Evolutionary conservation across 64 coral and sea anemone genomes (phyloP), one percentile per base, ranked within the genome.

Genomic region (Cladopsammia gracilis): DNA sequence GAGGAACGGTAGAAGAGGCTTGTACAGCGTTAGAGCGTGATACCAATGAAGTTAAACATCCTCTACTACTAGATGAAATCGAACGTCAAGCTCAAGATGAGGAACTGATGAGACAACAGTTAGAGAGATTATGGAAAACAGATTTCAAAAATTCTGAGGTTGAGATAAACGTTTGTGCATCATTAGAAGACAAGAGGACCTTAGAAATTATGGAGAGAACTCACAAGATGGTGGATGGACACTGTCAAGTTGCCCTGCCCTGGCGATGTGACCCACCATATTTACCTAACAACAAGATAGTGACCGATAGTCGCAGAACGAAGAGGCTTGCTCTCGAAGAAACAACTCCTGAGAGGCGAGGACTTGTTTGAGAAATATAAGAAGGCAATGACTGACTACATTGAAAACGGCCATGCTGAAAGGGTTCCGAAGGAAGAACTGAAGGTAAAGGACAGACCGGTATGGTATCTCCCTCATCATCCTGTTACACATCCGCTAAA

Each of bases 251-350:
- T 42, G 87, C 87, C 12, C 47, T 94, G 20, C 77, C 86, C 46
- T 89, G 93, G 93, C 76, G 88, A 13, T 62, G 26, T 23, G 25
- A 95, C 6, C 82, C 73, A 61, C 93, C 93, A 0, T 86, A 52
- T 57, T 61, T 91, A 60, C 82, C 94, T 12, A 91, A 95, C 72
- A 86, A 95, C 60, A 89, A 52, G n/a, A n/a, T n/a, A n/a, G n/a
- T n/a, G n/a, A n/a, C n/a, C n/a, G 18, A 49, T 57, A 18, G 76
- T 96, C 73, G 81, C 83, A 51, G 64, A 91, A 64, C 45, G 83
- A 90, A 91, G 88, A 85, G 25, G 73, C 4, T 56, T 43, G 1
- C 46, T 79, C 43, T 58, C 77, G 34, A 87, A 93, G 84, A 86
- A 79, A 57, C 69, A 71, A 24, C 64, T 53, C 51, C 51, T 53